These are phyloP conservation scores for Cydia amplana DNA, from an alignment of 1,140 invertebrate species.

Conservation along the genomic window DNA sequence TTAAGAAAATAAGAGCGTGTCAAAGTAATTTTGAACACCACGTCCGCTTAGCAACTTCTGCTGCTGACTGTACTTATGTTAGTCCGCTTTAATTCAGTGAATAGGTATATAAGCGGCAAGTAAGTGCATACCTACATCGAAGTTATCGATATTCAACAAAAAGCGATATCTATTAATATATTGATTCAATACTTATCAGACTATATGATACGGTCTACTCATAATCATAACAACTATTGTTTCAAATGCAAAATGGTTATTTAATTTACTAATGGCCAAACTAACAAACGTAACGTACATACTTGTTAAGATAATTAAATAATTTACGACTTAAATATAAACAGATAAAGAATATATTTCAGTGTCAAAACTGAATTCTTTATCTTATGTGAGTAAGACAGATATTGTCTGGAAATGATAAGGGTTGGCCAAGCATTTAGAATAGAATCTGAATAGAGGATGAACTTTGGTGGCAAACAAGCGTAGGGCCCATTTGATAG, in stretches of 20 bases:
- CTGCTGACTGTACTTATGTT: no score
- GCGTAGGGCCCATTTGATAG: no score
- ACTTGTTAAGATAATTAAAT: background rate
- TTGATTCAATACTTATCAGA: conserved; percentile 9
- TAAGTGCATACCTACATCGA: no score
- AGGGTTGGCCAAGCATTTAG: background rate
- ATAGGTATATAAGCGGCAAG: no score
- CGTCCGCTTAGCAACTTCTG: no score
- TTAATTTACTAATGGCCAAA: conserved; percentile 4
- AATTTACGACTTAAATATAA: background rate
- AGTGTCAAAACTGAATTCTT: background rate
- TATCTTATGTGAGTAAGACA: background rate
- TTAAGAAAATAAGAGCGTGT: no score
- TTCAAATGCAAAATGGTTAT: background rate
- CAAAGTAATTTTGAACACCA: no score
- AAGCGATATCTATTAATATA: background rate
- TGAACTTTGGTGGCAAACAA: no score
- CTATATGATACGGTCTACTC: background rate
- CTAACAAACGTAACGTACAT: background rate
- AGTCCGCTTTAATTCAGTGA: no score
- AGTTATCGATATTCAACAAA: background rate
- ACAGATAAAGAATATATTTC: background rate
- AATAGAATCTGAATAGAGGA: background rate
- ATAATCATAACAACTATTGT: background rate
- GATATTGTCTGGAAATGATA: background rate